phyloP scores from a whole-genome alignment of 1,140 invertebrate genomes.

The Meloidogyne chitwoodi region DNA sequence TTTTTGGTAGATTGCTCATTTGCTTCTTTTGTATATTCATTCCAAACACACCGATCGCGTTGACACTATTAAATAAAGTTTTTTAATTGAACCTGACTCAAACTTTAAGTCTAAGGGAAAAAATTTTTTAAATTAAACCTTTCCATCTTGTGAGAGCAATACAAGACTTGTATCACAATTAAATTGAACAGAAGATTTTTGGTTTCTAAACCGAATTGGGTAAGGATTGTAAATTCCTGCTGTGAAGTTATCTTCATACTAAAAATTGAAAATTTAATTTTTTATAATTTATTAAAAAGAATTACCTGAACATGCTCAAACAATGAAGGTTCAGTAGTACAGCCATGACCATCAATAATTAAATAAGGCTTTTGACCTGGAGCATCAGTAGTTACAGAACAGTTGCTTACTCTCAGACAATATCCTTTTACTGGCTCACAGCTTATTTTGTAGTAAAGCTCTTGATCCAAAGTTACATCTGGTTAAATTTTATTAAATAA shows the following conservation, averaged over 20 bases:
- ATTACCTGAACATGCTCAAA: conserved; percentile 48
- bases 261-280: background rate
- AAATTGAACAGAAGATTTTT: conserved; percentile 36
- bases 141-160: conserved; percentile 1
- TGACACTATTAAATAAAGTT: conserved; percentile 22
- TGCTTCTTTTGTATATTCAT: conserved; percentile 32
- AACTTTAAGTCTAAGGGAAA: no score
- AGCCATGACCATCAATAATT: conserved; percentile 42
- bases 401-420: conserved; percentile 39
- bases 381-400: conserved; percentile 36
- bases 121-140: no score
- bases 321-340: conserved; percentile 41
- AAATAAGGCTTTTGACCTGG: conserved; percentile 31
- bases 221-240: conserved; percentile 47
- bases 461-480: conserved; percentile 38
- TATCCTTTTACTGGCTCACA: conserved; percentile 41
- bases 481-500: background rate
- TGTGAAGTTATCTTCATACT: conserved; percentile 47
- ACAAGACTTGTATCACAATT: conserved; percentile 35
- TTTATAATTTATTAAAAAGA: background rate
- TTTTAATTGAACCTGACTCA: no score
- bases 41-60: conserved; percentile 28
- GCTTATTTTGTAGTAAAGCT: conserved; percentile 48
- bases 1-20: conserved; percentile 1
- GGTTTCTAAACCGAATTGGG: conserved; percentile 39